These are phyloP conservation scores for Strix uralensis DNA, from an alignment of 2,113 vertebrate genomes.

Conservation along the genomic window DNA sequence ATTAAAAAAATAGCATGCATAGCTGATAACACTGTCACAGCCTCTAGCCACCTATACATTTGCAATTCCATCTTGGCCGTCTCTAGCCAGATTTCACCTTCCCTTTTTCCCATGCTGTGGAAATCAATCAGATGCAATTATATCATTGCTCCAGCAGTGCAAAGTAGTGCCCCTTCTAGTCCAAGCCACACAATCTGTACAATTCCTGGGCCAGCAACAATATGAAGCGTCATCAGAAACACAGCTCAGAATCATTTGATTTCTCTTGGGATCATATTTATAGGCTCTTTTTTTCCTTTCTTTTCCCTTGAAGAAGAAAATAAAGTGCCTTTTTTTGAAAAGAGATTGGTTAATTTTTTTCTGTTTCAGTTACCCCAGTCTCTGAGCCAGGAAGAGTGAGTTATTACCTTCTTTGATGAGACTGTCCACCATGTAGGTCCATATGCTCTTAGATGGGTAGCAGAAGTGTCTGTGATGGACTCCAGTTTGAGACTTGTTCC, in stretches of 20 bases:
- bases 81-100: neutral
- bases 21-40: neutral
- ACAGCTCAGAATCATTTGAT: neutral
- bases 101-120: neutral
- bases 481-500: neutral
- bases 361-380: neutral
- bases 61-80: neutral
- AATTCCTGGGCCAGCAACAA: neutral
- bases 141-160: neutral
- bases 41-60: neutral
- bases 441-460: neutral
- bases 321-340: accelerated
- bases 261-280: neutral
- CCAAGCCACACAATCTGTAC: neutral
- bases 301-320: neutral
- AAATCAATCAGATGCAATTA: neutral
- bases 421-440: neutral
- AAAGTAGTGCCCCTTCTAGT: neutral
- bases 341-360: neutral
- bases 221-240: neutral
- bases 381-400: neutral
- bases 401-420: neutral
- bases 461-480: neutral
- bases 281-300: neutral
- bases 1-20: neutral